These are phyloP conservation scores for Benitochromis conjunctus DNA, from an alignment of 2,113 vertebrate species.

Conservation along the genomic window DNA sequence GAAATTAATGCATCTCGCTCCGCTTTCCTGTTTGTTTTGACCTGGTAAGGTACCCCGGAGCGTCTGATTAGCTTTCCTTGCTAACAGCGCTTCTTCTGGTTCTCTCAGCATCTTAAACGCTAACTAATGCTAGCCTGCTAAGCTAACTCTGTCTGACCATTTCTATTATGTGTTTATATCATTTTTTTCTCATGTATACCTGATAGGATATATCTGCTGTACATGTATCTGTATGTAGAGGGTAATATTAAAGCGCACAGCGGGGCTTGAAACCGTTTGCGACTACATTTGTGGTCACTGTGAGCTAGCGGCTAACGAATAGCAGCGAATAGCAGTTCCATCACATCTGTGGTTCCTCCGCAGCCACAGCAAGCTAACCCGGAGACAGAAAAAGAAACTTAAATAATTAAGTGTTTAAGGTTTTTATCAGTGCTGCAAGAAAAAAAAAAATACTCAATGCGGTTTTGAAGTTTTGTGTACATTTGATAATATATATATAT, in stretches of 20 bases:
- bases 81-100: constrained; percentile 39
- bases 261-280: not conserved
- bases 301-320: constrained; percentile 50
- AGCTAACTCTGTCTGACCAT: constrained; percentile 16
- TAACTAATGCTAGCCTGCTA: constrained; percentile 37
- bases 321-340: constrained; percentile 21
- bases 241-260: fast-evolving
- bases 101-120: constrained; percentile 39
- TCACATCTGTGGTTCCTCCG: constrained; percentile 41
- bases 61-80: constrained; percentile 39
- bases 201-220: fast-evolving
- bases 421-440: not conserved
- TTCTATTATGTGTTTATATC: not conserved
- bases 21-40: constrained; percentile 67
- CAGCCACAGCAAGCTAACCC: not conserved
- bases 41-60: constrained; percentile 68
- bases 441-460: not conserved
- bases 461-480: fast-evolving
- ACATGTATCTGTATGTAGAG: not conserved
- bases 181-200: fast-evolving
- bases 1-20: constrained; percentile 59
- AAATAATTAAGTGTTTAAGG: not conserved
- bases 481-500: not conserved
- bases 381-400: not conserved
- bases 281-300: not conserved